These are phyloP conservation scores for Cottoperca gobio DNA, from an alignment of 2,797 vertebrate genomes.

Conservation along the genomic window DNA sequence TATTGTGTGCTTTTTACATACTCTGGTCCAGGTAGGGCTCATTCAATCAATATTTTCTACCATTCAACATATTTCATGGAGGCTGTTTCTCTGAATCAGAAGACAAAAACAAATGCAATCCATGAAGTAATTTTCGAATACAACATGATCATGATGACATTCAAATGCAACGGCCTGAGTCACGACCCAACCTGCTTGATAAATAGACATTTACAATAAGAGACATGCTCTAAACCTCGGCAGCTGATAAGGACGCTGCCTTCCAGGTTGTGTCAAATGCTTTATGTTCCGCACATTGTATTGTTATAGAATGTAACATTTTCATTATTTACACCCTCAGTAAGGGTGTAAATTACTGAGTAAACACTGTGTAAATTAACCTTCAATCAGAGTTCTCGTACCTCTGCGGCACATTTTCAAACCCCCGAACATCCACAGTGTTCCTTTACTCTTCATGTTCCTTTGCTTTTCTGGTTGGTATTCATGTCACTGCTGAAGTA, in stretches of 20 bases:
- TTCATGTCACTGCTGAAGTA: constrained; percentile 29
- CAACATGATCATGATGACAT: not conserved
- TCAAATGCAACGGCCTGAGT: not conserved
- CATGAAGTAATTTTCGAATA: not conserved
- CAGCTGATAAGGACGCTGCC: not conserved
- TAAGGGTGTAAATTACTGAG: no score
- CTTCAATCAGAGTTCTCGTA: not conserved
- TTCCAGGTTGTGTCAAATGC: not conserved
- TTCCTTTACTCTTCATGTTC: not conserved
- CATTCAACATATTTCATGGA: not conserved
- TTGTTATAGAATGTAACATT: not conserved
- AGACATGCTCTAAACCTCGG: not conserved
- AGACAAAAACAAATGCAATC: not conserved
- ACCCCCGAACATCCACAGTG: constrained; percentile 1
- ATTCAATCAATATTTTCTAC: not conserved
- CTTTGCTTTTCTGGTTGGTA: constrained; percentile 26
- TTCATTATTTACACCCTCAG: constrained; percentile 16
- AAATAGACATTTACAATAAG: not conserved
- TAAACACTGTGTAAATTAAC: no score
- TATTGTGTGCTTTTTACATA: constrained; percentile 2
- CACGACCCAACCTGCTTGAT: not conserved
- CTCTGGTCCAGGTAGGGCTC: not conserved
- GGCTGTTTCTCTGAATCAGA: not conserved
- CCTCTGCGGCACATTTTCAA: constrained; percentile 15
- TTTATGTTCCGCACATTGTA: not conserved